Evolutionary conservation across 2,888 invertebrate genomes (phyloP), one percentile per base, ranked within the genome.

Genomic region (Drosophila pseudotalamancana): DNA sequence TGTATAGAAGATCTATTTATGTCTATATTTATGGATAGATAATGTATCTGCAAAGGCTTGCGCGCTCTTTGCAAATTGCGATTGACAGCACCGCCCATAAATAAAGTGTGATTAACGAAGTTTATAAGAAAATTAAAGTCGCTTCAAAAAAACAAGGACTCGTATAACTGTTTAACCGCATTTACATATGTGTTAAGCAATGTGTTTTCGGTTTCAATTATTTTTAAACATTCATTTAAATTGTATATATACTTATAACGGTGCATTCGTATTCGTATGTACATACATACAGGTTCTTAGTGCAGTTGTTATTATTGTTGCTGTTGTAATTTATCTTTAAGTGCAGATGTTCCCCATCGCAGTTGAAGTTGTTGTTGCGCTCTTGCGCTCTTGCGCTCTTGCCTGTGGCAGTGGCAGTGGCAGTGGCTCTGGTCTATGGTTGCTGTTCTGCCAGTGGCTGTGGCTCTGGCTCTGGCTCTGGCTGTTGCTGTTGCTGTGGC

Each of bases 31-130:
- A 45, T 37, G 32, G 3, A 40, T 6, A 29, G 19, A 73, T 59
- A 53, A 63, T 61, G 43, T 34, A 27, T 65, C 34, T 39, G 54
- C 12, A 32, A 46, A 57, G 23, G 39, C 53, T 51, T 49, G 39
- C 40, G 39, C 48, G 31, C 50, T 70, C 74, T 71, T 65, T 76
- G 56, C 72, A 60, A 78, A 78, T 75, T 62, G 45, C 64, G 70
- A 71, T 76, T 86, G 84, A 72, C 71, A 78, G 48, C 25, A 35
- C 37, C 32, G 27, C 27, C 29, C 31, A 34, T 37, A 49, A 61
- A 16, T 35, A 32, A 12, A 31, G 54, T 43, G 56, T 11, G 29
- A 18, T 11, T n/a, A n/a, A 32, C 4, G 25, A 35, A 27, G 25
- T 45, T 45, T 12, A 40, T 25, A 27, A 51, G 21, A 55, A 62